A percentile compares a stretch with the other conserved stretches of the same genome.
These are phyloP conservation scores for Mormyrops attenuatus DNA, from an alignment of 2,797 vertebrate genomes.

Conservation along the genomic window DNA sequence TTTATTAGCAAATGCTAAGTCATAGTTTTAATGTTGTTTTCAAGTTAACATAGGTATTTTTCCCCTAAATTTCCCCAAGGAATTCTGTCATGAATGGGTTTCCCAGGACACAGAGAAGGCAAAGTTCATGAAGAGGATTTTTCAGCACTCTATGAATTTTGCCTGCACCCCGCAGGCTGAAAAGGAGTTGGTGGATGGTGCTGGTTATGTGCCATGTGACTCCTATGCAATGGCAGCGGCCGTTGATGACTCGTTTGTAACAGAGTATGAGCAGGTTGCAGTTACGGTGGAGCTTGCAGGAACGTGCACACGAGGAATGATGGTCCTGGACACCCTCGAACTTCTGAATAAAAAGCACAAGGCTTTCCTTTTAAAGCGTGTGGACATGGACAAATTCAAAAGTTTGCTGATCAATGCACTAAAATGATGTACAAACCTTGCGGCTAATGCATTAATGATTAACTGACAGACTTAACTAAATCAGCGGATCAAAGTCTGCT, in stretches of 20 bases:
- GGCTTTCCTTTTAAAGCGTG: constrained; percentile 60
- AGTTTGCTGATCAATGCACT: constrained; percentile 63
- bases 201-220: constrained; percentile 68
- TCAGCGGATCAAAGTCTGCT: not conserved
- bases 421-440: constrained; percentile 46
- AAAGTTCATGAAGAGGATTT: constrained; percentile 65
- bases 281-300: constrained; percentile 65
- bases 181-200: constrained; percentile 46
- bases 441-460: not conserved
- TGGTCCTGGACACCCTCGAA: constrained; percentile 59
- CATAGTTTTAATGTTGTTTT: not conserved
- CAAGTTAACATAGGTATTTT: not conserved
- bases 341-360: constrained; percentile 54
- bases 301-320: constrained; percentile 64
- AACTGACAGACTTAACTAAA: not conserved
- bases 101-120: constrained; percentile 65
- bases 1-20: not conserved
- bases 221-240: constrained; percentile 71
- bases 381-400: constrained; percentile 61
- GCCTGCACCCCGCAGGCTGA: constrained; percentile 23
- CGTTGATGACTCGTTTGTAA: constrained; percentile 54
- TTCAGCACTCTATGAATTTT: constrained; percentile 46
- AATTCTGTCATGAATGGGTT: constrained; percentile 67
- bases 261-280: constrained; percentile 42
- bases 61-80: constrained; percentile 38